Base-by-base conservation (phyloP, 2,888 invertebrate genomes). In the Catocala sponsa region DNA sequence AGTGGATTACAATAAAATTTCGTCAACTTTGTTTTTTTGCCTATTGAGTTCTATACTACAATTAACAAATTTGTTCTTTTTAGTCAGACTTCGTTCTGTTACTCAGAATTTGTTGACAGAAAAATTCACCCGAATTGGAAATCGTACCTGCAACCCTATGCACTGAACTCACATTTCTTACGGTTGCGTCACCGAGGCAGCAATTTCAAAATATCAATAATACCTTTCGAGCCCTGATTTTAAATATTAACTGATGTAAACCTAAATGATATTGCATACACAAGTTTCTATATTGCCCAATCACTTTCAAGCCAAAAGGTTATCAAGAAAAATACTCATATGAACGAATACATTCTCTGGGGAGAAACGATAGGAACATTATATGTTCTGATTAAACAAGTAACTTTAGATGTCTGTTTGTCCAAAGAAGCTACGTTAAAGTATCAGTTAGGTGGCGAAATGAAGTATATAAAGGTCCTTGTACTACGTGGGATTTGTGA, bases 221-320 rank as follows among this genome's bases (percentile, higher is more conserved):
- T 7, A 38, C 35, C 6, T 38, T 38, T 38, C 35, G 1, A 7
- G 7, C 0, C 35, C 35, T 38, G 9, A 38, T 7, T 7, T 53
- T 2, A 42, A 32, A 32, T 42, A 38, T 54, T 46, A 50, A 50
- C 42, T 49, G 13, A 48, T 5, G 43, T 59, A 44, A 35, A 35
- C 7, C 9, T 13, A 38, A 25, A 12, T 46, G 57, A 76, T 63
- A 63, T 43, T 42, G 42, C 10, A 61, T 56, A 63, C 60, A 70
- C 42, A 5, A 32, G 50, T 51, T 64, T 25, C 25, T 25, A 25
- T 62, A 75, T 59, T 50, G 43, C 50, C 42, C 55, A 62, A 59
- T 49, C 58, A 59, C 53, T 48, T 67, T 59, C 48, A 50, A 51
- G 38, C 35, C 33, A 55, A 46, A 38, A 46, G 35, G 43, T 32